phyloP scores from a whole-genome alignment of 2,113 vertebrate genomes.

The Callipepla squamata region DNA sequence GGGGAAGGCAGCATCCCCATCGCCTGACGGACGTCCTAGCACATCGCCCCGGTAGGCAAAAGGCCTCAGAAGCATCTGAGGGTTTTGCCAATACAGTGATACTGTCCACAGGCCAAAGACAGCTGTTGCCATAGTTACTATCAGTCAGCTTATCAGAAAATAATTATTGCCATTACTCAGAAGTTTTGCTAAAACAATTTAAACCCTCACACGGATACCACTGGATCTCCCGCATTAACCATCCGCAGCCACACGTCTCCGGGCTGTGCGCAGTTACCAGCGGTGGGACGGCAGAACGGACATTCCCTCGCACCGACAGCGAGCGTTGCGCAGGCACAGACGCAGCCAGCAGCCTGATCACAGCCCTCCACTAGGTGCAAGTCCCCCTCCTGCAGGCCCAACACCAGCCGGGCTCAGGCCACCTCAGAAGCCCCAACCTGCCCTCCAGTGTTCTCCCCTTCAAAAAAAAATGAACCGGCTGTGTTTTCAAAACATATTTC shows the following conservation, averaged over 20 bases:
- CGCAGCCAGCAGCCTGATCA: conserved; percentile 57
- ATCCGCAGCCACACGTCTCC: conserved; percentile 49
- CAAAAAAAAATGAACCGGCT: background rate
- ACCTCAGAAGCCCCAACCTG: conserved; percentile 30
- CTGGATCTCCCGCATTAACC: conserved; percentile 69
- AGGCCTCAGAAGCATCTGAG: conserved; percentile 71
- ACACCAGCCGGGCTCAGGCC: conserved; percentile 25
- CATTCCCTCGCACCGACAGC: conserved; percentile 75
- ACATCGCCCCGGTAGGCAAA: conserved; percentile 67
- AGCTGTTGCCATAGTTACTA: conserved; percentile 85
- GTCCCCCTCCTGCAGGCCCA: conserved; percentile 46
- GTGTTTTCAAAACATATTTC: background rate
- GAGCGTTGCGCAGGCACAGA: conserved; percentile 74
- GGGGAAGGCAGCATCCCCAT: conserved; percentile 49
- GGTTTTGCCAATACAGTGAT: conserved; percentile 76
- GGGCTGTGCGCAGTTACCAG: conserved; percentile 71
- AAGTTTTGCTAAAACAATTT: conserved; percentile 76
- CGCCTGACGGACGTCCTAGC: conserved; percentile 65
- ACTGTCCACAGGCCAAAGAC: conserved; percentile 79
- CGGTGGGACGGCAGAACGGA: conserved; percentile 74
- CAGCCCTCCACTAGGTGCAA: conserved; percentile 49
- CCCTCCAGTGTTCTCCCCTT: no score
- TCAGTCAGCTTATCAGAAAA: conserved; percentile 81
- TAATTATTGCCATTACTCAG: conserved; percentile 77
- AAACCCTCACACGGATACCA: conserved; percentile 28